Percentiles rank a stretch among this genome's conserved stretches.
These are phyloP conservation scores for Tachyglossus aculeatus DNA, from an alignment of 2,797 vertebrate species.

Conservation along the genomic window DNA sequence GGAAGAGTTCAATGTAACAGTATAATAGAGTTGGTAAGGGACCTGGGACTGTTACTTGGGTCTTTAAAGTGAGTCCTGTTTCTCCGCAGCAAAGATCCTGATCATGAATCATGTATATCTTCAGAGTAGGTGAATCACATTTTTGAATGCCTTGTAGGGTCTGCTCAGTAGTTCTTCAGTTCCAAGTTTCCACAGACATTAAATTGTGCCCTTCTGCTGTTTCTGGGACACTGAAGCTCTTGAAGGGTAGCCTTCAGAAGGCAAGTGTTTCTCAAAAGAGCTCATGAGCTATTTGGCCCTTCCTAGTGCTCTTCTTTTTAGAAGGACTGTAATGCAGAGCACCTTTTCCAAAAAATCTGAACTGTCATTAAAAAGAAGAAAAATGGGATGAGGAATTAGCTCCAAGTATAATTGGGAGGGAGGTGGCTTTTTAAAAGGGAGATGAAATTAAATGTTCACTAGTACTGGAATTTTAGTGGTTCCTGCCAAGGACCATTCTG, in stretches of 20 bases:
- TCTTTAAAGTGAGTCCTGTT: too few species aligned
- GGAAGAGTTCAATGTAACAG: too few species aligned
- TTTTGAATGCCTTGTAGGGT: too few species aligned
- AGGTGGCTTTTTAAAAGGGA: background rate
- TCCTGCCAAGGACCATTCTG: too few species aligned
- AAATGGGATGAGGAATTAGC: background rate
- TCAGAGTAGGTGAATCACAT: too few species aligned
- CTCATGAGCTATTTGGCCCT: background rate
- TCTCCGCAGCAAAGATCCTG: too few species aligned
- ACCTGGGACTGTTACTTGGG: too few species aligned
- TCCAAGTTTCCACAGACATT: too few species aligned
- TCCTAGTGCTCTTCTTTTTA: slow-evolving; percentile 5
- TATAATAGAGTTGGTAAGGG: too few species aligned
- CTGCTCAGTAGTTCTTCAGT: too few species aligned
- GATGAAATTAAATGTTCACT: background rate
- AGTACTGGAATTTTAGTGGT: background rate
- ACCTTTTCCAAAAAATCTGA: background rate
- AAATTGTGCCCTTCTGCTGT: too few species aligned
- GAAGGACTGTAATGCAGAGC: background rate
- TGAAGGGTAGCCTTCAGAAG: background rate
- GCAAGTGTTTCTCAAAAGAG: background rate
- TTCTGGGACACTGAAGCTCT: background rate
- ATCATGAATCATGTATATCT: too few species aligned
- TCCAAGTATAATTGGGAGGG: slow-evolving; percentile 23
- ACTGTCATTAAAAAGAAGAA: background rate